phyloP scores from a whole-genome alignment of 2,888 invertebrate species.

The Hecatera dysodea region DNA sequence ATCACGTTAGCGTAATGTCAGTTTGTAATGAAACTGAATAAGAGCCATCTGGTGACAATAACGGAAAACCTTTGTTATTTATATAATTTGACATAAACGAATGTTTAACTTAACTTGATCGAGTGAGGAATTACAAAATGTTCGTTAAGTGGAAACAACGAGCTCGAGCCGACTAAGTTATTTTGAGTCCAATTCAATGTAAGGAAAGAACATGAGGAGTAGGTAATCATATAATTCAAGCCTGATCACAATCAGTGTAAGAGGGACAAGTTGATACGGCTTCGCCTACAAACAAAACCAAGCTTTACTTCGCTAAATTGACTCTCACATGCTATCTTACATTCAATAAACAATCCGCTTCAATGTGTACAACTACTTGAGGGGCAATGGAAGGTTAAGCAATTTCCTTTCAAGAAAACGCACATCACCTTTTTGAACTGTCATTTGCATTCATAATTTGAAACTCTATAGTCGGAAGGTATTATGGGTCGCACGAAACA shows the following conservation, averaged over 20 bases:
- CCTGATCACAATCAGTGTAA: constrained; percentile 19
- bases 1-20: neutral
- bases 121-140: neutral
- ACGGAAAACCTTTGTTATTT: too few relatives aligned
- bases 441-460: neutral
- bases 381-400: neutral
- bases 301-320: constrained; percentile 38
- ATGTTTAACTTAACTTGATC: too few relatives aligned
- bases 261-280: constrained; percentile 26
- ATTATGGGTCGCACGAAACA: neutral
- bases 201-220: constrained; percentile 8
- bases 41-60: too few relatives aligned
- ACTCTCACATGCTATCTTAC: constrained; percentile 6
- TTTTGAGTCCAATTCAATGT: constrained; percentile 11
- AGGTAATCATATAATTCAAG: constrained; percentile 25
- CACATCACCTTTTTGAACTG: neutral
- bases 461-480: neutral
- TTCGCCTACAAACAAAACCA: constrained; percentile 36
- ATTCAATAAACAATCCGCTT: constrained; percentile 21
- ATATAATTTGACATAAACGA: too few relatives aligned
- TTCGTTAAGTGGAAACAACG: neutral
- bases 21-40: too few relatives aligned
- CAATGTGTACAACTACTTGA: neutral
- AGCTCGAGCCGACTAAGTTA: neutral
- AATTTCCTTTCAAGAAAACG: neutral